These are phyloP conservation scores for Noctilio leporinus DNA, from an alignment of 2,113 vertebrate genomes.

Conservation along the genomic window DNA sequence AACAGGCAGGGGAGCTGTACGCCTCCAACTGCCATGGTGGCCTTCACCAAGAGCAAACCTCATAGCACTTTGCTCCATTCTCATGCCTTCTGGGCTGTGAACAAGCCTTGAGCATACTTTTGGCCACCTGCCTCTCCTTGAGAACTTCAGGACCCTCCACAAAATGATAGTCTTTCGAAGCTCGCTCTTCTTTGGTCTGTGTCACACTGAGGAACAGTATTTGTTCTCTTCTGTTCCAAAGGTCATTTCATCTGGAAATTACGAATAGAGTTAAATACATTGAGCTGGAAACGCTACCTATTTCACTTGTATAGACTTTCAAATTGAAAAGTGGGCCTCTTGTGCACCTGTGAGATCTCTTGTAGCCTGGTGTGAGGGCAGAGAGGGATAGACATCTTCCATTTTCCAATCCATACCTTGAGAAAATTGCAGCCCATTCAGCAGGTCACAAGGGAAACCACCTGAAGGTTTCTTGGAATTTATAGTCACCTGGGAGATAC, in stretches of 20 bases:
- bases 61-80: background rate
- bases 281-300: background rate
- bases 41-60: background rate
- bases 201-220: background rate
- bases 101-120: background rate
- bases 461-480: background rate
- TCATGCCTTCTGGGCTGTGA: rapidly evolving
- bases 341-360: background rate
- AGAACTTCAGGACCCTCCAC: background rate
- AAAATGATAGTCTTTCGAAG: background rate
- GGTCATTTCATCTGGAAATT: background rate
- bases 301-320: background rate
- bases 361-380: background rate
- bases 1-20: too few relatives aligned
- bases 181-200: background rate
- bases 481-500: background rate
- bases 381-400: background rate
- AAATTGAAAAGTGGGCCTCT: background rate
- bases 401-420: background rate
- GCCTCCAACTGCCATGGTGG: rapidly evolving
- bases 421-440: background rate
- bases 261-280: background rate
- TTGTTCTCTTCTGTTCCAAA: background rate
- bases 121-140: background rate
- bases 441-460: background rate